A percentile compares a stretch with the other conserved stretches of the same genome.
Conservation (phyloP, 2,797 vertebrate genomes). For the Luscinia luscinia region DNA sequence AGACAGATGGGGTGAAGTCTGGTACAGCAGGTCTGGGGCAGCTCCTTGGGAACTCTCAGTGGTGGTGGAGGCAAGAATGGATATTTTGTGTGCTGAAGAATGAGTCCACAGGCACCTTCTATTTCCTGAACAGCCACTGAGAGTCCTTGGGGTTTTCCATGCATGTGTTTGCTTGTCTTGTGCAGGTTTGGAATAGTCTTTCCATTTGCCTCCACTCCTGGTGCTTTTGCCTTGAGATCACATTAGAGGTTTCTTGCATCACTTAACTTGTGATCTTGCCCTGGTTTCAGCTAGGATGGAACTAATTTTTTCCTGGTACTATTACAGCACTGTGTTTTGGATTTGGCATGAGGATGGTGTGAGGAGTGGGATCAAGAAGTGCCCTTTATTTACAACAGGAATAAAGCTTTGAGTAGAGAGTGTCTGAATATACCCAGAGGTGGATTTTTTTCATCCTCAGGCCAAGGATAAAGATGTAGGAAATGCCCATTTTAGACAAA, state of each 20-base stretch:
- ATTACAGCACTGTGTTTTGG: not conserved
- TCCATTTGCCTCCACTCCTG: not conserved
- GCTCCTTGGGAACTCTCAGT: not conserved
- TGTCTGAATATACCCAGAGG: not conserved
- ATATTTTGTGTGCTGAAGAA: not conserved
- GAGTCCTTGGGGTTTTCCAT: not conserved
- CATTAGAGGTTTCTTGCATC: not conserved
- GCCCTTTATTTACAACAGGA: not conserved
- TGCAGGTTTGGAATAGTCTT: not conserved
- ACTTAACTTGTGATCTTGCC: not conserved
- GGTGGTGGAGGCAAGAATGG: not conserved
- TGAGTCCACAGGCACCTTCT: not conserved
- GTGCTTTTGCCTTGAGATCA: not conserved
- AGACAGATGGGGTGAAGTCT: not conserved
- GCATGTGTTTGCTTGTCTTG: not conserved
- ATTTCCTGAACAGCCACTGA: fast-evolving
- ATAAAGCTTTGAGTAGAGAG: not conserved
- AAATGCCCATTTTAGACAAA: not conserved
- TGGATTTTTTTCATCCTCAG: not conserved
- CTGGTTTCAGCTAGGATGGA: not conserved
- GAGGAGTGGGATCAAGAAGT: not conserved
- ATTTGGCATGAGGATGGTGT: not conserved
- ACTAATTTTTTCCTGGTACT: not conserved
- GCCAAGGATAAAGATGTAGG: not conserved
- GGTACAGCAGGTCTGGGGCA: not conserved